A percentile compares a stretch with the other conserved stretches of the same genome.
Conservation (phyloP, 2,888 invertebrate species). For the Nebria salina region DNA sequence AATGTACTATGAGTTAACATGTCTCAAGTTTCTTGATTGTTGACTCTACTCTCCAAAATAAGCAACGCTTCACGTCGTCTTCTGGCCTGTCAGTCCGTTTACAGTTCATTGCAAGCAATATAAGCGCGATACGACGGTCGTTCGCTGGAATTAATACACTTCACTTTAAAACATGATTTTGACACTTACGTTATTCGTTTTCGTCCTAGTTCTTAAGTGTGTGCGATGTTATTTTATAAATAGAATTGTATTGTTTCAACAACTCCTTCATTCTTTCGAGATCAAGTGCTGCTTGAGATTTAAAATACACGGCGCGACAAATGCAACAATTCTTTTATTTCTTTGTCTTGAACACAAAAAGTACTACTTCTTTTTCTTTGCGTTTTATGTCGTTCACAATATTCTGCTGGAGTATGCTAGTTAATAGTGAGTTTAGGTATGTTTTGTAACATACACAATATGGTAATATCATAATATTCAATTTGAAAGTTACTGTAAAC, state of each 20-base stretch:
- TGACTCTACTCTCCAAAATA: slow-evolving; percentile 38
- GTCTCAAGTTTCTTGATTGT: slow-evolving; percentile 46
- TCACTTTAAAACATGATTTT: not conserved
- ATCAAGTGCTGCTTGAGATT: too few relatives aligned
- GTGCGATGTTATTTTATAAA: not conserved
- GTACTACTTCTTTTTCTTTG: too few relatives aligned
- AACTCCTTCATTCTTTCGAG: not conserved
- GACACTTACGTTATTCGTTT: not conserved
- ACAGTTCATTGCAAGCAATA: not conserved
- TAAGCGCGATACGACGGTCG: not conserved
- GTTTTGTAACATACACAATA: too few relatives aligned
- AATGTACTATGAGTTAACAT: slow-evolving; percentile 46
- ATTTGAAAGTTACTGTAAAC: too few relatives aligned
- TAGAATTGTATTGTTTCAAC: not conserved
- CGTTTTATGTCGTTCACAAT: too few relatives aligned
- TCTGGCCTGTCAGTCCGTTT: not conserved
- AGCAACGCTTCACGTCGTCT: slow-evolving; percentile 11
- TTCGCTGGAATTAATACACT: not conserved
- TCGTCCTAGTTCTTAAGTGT: not conserved
- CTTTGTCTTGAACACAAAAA: too few relatives aligned
- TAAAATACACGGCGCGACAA: too few relatives aligned
- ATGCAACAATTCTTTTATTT: too few relatives aligned
- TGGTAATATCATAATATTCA: too few relatives aligned
- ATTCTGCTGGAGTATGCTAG: too few relatives aligned
- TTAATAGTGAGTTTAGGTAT: too few relatives aligned